Base-by-base conservation (phyloP, 2,113 vertebrate species). In the Egretta garzetta region DNA sequence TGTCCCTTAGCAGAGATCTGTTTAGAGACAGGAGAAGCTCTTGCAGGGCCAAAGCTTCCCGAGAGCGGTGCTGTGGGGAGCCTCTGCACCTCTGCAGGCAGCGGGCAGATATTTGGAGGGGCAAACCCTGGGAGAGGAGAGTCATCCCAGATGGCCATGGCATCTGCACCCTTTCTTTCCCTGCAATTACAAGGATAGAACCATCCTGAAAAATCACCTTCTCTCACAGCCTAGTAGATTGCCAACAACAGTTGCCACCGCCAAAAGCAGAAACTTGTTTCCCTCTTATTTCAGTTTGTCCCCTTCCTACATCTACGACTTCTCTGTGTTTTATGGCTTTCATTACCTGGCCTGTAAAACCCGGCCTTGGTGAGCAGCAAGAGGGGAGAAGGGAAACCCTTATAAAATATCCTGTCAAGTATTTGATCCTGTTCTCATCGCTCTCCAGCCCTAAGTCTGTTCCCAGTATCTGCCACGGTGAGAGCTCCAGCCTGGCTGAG, bases 391-490 rank as follows among this genome's bases (percentile, higher is more conserved):
- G 24, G 71, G 43, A 91, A 95, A 41, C 33, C 13, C 15, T 62
- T 21, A 18, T 14, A 30, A 89, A 74, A 49, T 21, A 41, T 10
- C 10, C 35, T 52, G 19, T 30, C 41, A 82, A 58, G 49, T 37
- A 13, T 66, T 88, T 49, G 79, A 39, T 87, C n/a, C 27, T 0
- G 0, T 43, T 76, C 6, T 72, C 5, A 0, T 8, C 3, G 6
- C 5, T 0, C 27, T 90, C 28, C 39, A 73, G 33, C 33, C 30
- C 16, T 11, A 43, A 9, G 30, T 60, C 53, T 80, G 16, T 67
- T 74, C 15, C 26, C 30, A 1, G 9, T 26, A 33, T 2, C 23
- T 56, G 75, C 37, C 1, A 2, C 4, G 7, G 35, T 33, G 47
- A 28, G 43, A 92, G 27, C 35, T 85, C 35, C n/a, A 70, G 26